These are phyloP conservation scores for Raphicerus campestris DNA, from an alignment of 2,113 vertebrate genomes.

Conservation along the genomic window DNA sequence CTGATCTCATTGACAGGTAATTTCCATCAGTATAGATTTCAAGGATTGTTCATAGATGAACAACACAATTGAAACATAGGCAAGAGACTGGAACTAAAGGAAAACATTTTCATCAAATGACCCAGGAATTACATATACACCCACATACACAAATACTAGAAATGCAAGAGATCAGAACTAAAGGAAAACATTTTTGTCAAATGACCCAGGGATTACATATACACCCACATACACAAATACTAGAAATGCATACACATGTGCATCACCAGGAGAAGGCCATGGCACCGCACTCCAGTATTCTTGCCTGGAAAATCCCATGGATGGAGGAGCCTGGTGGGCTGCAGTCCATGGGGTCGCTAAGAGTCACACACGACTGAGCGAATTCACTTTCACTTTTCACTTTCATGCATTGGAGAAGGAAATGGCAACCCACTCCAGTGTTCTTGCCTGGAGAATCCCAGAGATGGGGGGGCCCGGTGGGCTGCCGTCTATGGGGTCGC, in stretches of 20 bases:
- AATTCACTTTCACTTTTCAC: too few relatives aligned
- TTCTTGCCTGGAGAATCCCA: too few relatives aligned
- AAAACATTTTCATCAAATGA: neutral
- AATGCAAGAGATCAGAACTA: neutral
- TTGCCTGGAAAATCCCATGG: too few relatives aligned
- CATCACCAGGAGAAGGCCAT: neutral
- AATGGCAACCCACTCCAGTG: too few relatives aligned
- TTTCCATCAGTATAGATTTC: neutral
- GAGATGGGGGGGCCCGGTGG: too few relatives aligned
- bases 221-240: neutral
- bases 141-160: neutral
- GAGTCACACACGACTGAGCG: fast-evolving
- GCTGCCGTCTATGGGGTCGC: too few relatives aligned
- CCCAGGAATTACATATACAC: neutral
- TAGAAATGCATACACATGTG: neutral
- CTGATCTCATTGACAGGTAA: neutral
- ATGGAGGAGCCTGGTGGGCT: too few relatives aligned
- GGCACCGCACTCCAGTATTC: too few relatives aligned
- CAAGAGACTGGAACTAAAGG: neutral
- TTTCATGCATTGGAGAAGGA: too few relatives aligned
- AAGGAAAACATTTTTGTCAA: neutral
- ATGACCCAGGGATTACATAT: neutral
- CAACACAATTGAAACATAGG: neutral
- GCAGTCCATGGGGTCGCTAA: too few relatives aligned
- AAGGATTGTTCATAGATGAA: neutral